Evolutionary conservation across 2,113 vertebrate species (phyloP).

Genomic region (Hypomesus transpacificus): DNA sequence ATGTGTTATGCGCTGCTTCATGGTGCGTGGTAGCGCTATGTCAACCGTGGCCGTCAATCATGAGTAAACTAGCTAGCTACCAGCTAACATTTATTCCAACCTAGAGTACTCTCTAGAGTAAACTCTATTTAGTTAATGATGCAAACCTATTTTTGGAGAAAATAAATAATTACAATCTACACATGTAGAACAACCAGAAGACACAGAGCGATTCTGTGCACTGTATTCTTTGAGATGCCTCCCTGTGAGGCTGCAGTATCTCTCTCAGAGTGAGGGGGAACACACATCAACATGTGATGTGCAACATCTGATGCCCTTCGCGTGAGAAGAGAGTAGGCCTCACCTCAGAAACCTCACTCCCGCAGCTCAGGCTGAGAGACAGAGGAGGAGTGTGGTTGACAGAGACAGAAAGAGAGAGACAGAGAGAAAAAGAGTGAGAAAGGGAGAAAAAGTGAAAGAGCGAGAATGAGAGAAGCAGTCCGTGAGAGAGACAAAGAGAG

Average conservation of each 20-base stretch:
- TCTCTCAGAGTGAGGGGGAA: conserved; percentile 41
- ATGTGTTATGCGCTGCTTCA: no score
- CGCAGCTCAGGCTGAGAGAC: conserved; percentile 39
- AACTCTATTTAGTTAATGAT: no score
- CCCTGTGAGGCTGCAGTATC: background rate
- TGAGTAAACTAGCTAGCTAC: no score
- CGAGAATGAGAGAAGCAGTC: conserved; percentile 11
- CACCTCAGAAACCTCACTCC: conserved; percentile 71
- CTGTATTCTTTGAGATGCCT: background rate
- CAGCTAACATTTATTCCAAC: no score
- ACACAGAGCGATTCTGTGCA: background rate
- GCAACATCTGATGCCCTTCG: conserved; percentile 64
- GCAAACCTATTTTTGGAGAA: no score
- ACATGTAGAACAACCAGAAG: background rate
- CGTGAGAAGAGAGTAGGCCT: conserved; percentile 64
- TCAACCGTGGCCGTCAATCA: no score
- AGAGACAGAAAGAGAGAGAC: conserved; percentile 2
- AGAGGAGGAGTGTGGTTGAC: no score
- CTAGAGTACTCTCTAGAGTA: no score
- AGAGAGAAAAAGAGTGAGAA: no score
- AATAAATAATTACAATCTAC: no score
- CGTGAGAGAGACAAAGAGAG: conserved; percentile 10
- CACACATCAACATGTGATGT: conserved; percentile 57
- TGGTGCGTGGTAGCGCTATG: no score
- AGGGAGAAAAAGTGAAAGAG: background rate